Percentiles rank a stretch among this genome's conserved stretches.
These are phyloP conservation scores for Corydoras sp. DNA, from an alignment of 2,113 vertebrate species.

Conservation along the genomic window DNA sequence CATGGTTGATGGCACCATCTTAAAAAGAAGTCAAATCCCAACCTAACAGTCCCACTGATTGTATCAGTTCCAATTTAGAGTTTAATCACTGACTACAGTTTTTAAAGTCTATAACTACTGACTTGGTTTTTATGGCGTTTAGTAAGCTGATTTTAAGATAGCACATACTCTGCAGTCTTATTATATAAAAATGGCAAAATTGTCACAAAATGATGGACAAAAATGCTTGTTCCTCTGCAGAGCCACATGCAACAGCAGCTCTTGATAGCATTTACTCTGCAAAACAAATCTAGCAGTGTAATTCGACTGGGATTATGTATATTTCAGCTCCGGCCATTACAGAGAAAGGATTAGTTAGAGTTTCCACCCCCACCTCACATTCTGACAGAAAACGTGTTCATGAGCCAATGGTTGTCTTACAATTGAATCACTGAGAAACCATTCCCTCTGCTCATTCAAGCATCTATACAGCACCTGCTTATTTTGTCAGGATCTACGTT, in stretches of 20 bases:
- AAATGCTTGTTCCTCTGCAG: slow-evolving; percentile 47
- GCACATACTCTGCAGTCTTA: slow-evolving; percentile 50
- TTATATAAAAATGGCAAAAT: slow-evolving; percentile 63
- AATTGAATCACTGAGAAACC: slow-evolving; percentile 59
- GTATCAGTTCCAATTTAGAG: too few species aligned
- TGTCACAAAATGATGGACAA: slow-evolving; percentile 61
- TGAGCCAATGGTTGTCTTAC: slow-evolving; percentile 49
- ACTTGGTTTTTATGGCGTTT: too few species aligned
- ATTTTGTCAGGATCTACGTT: neutral
- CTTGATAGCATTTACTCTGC: slow-evolving; percentile 33
- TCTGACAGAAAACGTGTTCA: slow-evolving; percentile 57
- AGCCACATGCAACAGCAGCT: slow-evolving; percentile 35
- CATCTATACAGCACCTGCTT: neutral
- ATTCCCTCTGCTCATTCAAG: slow-evolving; percentile 51
- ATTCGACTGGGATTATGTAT: slow-evolving; percentile 53
- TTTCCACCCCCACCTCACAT: slow-evolving; percentile 50
- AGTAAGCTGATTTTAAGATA: neutral
- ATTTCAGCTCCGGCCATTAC: slow-evolving; percentile 43
- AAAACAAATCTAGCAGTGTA: slow-evolving; percentile 40
- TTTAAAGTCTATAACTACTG: too few species aligned
- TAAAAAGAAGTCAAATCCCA: too few species aligned
- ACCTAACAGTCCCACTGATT: too few species aligned
- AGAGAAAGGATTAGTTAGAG: slow-evolving; percentile 59
- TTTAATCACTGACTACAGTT: too few species aligned
- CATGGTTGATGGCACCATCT: too few species aligned